Base-by-base conservation (phyloP, 2,113 vertebrate genomes). In the Phalacrocorax carbo region DNA sequence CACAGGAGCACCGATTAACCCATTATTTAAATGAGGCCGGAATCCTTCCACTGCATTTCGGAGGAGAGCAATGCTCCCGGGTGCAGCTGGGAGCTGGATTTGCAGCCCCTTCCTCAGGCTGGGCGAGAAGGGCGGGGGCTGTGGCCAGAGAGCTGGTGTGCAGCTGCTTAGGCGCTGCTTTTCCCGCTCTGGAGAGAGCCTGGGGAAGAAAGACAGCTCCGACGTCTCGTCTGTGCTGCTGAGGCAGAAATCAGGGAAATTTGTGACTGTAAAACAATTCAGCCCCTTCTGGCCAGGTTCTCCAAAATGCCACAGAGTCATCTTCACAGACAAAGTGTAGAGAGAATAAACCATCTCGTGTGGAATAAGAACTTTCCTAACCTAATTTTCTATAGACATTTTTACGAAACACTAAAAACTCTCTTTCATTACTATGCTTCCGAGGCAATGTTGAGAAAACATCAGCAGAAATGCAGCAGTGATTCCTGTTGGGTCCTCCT, bases 131-230 rank as follows among this genome's bases (percentile, higher is more conserved):
- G 13, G 29, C 8, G 3, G 1, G 5, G 58, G n/a, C 34, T 78
- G 49, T 3, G 21, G 55, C 7, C 2, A 1, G 51, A 42, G 4
- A 34, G 4, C 20, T 8, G 12, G 10, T 3, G 3, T 60, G 5
- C 21, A n/a, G 25, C 6, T 18, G 29, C 36, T 57, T 0, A 0
- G 9, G 3, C 1, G 3, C 36, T 42, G 83, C 36, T 75, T 3
- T 12, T 68, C 32, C 46, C 2, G 0, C 10, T 46, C 29, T 12
- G 3, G 5, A 15, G 4, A 57, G 27, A 62, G 5, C 3, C 32
- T 2, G 3, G 21, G 12, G 27, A 44, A 18, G 30, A 38, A 21
- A 44, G 15, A 13, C 2, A 9, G 19, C 55, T 87, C 64, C 7
- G 1, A 20, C 10, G 20, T 19, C 8, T 66, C 18, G 4, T 38